These are phyloP conservation scores for Diplazon laetatorius DNA, from an alignment of 2,888 invertebrate species.

Conservation along the genomic window DNA sequence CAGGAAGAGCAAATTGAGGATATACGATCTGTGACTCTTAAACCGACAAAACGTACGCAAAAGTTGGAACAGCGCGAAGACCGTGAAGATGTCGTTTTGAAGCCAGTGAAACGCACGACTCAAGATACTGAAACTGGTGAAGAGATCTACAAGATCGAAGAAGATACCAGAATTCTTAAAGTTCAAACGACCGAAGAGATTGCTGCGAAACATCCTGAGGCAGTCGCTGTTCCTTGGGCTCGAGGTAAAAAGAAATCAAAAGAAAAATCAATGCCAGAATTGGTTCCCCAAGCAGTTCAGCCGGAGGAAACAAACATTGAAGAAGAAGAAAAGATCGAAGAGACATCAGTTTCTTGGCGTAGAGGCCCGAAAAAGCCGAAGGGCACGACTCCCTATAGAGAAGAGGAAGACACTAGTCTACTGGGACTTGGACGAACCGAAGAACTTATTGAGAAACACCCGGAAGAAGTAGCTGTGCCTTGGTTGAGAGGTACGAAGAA, in stretches of 20 bases:
- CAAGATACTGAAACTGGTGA: constrained; percentile 67
- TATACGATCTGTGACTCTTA: constrained; percentile 69
- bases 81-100: constrained; percentile 71
- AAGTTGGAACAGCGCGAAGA: constrained; percentile 79
- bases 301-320: constrained; percentile 55
- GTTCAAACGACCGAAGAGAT: constrained; percentile 60
- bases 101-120: constrained; percentile 69
- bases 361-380: constrained; percentile 66
- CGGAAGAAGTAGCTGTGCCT: constrained; percentile 70
- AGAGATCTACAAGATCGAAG: constrained; percentile 74
- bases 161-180: constrained; percentile 71
- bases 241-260: constrained; percentile 70
- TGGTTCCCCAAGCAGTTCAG: constrained; percentile 54
- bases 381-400: constrained; percentile 66
- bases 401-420: constrained; percentile 70
- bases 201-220: constrained; percentile 68
- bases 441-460: constrained; percentile 51
- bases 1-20: constrained; percentile 71
- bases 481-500: constrained; percentile 73
- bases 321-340: constrained; percentile 62
- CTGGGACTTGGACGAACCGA: constrained; percentile 61
- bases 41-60: constrained; percentile 65
- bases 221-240: constrained; percentile 74
- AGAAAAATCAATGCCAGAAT: constrained; percentile 75
- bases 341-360: constrained; percentile 68